Percentiles rank a stretch among this genome's conserved stretches.
phyloP scores from a whole-genome alignment of 2,797 vertebrate genomes.

The Galago senegalensis region DNA sequence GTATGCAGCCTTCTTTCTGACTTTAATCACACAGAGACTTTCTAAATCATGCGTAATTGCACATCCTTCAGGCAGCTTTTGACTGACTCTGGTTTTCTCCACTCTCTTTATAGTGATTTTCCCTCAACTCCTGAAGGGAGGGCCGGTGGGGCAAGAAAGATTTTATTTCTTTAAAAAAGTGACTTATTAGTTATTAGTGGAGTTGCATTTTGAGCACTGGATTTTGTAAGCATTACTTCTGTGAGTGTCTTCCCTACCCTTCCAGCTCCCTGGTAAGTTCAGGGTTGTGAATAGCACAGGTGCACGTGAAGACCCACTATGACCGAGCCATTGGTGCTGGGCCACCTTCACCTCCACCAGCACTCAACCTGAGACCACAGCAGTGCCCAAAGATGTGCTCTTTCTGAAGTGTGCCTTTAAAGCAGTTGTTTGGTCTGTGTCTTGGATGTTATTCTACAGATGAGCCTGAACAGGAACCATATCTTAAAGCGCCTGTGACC shows the following conservation, averaged over 20 bases:
- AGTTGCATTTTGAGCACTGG: background rate
- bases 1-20: background rate
- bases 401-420: background rate
- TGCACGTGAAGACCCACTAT: no score
- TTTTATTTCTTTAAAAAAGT: background rate
- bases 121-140: slow-evolving; percentile 46
- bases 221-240: slow-evolving; percentile 42
- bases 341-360: background rate
- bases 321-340: background rate
- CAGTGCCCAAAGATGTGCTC: background rate
- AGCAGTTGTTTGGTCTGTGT: background rate
- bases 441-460: background rate
- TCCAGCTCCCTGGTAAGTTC: background rate
- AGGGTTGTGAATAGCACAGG: background rate
- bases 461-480: background rate
- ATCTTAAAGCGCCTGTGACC: background rate
- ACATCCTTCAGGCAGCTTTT: slow-evolving; percentile 54
- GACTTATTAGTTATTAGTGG: background rate
- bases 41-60: slow-evolving; percentile 55
- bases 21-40: slow-evolving; percentile 5
- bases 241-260: background rate
- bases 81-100: slow-evolving; percentile 25
- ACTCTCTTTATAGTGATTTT: slow-evolving; percentile 23
- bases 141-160: background rate
- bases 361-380: fast-evolving